phyloP scores from a whole-genome alignment of 1,140 invertebrate species.

The Hormaphis cornu region DNA sequence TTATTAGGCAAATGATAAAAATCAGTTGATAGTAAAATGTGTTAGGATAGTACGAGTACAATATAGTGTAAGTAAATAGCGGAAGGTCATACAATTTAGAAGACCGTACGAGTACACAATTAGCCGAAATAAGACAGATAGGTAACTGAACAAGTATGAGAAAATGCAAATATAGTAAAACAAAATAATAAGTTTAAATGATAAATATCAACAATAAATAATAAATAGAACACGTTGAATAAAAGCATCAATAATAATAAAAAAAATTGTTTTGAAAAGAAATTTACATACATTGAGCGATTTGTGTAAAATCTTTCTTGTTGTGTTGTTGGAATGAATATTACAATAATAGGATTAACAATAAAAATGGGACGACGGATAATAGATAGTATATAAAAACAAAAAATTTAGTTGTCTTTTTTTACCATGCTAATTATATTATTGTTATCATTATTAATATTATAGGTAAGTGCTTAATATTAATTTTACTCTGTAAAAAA shows the following conservation, averaged over 20 bases:
- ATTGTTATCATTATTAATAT: neutral
- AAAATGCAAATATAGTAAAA: conserved; percentile 1
- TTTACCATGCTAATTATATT: neutral
- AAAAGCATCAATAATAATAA: conserved; percentile 21
- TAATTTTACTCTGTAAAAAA: neutral
- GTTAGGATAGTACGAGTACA: neutral
- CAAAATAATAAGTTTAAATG: conserved; percentile 5
- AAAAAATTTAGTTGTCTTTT: neutral
- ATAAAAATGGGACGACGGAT: neutral
- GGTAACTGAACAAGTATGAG: conserved; percentile 4
- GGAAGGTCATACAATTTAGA: neutral
- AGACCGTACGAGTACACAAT: neutral
- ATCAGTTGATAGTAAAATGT: conserved; percentile 9
- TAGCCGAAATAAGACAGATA: neutral
- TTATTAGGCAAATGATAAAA: conserved; percentile 2
- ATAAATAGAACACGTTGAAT: neutral
- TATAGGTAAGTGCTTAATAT: neutral
- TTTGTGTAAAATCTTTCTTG: neutral
- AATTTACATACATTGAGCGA: conserved; percentile 16
- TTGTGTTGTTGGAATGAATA: conserved; percentile 11
- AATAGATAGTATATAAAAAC: too few relatives aligned
- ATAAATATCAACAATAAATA: conserved; percentile 11
- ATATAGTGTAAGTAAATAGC: neutral
- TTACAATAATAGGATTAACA: neutral
- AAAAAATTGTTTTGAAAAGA: neutral